These are phyloP conservation scores for Acanthosepion pharaonis DNA, from an alignment of 2,888 invertebrate species.

Conservation along the genomic window DNA sequence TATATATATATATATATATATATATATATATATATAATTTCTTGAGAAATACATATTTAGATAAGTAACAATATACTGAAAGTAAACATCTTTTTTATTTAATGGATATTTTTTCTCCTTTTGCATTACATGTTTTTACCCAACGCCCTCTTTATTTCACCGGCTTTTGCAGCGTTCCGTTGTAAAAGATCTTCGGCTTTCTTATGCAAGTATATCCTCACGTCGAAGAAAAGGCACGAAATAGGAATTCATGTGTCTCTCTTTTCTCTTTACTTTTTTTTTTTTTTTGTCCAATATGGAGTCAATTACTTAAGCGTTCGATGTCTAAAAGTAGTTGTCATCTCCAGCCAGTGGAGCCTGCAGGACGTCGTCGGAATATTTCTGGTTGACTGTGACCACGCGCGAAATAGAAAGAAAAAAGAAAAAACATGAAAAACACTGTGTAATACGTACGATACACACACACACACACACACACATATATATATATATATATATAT, in stretches of 20 bases:
- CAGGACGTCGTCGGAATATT: not conserved
- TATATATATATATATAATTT: not conserved
- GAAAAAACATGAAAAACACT: not conserved
- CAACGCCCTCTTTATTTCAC: not conserved
- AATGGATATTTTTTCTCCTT: not conserved
- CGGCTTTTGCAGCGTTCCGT: not conserved
- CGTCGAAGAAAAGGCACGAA: not conserved
- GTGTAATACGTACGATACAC: too few species aligned
- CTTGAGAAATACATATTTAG: not conserved
- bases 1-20: not conserved
- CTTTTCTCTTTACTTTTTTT: not conserved
- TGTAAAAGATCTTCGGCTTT: not conserved
- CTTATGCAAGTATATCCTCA: not conserved
- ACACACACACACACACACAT: too few species aligned
- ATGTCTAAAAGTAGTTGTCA: conserved; percentile 23
- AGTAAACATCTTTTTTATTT: not conserved
- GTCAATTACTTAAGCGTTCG: conserved; percentile 1
- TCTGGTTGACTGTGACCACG: not conserved
- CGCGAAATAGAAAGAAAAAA: not conserved
- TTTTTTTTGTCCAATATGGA: not conserved
- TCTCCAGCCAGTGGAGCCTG: conserved; percentile 7
- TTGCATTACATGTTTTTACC: not conserved
- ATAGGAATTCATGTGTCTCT: not conserved
- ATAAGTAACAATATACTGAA: not conserved
- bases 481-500: too few species aligned